phyloP scores from a whole-genome alignment of 37 sponge, comb jelly and placozoan species.

The Bolinopsis microptera region DNA sequence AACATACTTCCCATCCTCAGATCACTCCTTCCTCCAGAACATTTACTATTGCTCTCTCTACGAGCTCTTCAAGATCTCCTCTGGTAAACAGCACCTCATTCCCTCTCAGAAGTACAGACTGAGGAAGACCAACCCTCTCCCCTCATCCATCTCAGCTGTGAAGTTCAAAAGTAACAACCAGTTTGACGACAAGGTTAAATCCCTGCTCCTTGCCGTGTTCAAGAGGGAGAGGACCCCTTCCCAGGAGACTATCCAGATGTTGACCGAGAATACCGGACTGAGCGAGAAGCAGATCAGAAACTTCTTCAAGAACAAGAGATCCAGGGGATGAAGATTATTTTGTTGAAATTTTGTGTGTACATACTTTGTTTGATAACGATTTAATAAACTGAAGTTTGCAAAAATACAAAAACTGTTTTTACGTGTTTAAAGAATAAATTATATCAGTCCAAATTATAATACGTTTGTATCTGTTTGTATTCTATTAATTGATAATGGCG shows the following conservation, averaged over 20 bases:
- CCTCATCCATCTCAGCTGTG: not conserved
- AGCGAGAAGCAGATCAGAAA: slow-evolving; percentile 27
- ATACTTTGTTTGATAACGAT: too few species aligned
- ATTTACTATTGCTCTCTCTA: not conserved
- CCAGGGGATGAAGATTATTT: slow-evolving; percentile 19
- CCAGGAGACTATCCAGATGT: not conserved
- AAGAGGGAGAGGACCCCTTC: not conserved
- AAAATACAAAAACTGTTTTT: too few species aligned
- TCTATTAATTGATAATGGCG: too few species aligned
- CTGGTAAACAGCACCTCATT: not conserved
- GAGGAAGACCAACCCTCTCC: slow-evolving; percentile 43
- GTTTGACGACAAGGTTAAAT: slow-evolving; percentile 18
- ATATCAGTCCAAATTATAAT: too few species aligned
- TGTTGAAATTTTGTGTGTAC: not conserved
- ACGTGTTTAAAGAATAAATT: too few species aligned
- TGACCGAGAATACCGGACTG: slow-evolving; percentile 43
- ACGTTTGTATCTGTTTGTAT: too few species aligned
- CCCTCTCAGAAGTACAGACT: slow-evolving; percentile 46
- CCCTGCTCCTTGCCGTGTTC: slow-evolving; percentile 20
- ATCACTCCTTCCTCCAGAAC: slow-evolving; percentile 3
- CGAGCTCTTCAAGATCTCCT: not conserved
- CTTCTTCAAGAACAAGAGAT: slow-evolving; percentile 63
- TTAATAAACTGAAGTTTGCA: too few species aligned
- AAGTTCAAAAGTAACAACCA: slow-evolving; percentile 41
- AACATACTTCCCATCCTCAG: slow-evolving; percentile 2